A percentile compares a stretch with the other conserved stretches of the same genome.
These are phyloP conservation scores for Germaria angustata DNA, from an alignment of 2,888 invertebrate species.

Conservation along the genomic window DNA sequence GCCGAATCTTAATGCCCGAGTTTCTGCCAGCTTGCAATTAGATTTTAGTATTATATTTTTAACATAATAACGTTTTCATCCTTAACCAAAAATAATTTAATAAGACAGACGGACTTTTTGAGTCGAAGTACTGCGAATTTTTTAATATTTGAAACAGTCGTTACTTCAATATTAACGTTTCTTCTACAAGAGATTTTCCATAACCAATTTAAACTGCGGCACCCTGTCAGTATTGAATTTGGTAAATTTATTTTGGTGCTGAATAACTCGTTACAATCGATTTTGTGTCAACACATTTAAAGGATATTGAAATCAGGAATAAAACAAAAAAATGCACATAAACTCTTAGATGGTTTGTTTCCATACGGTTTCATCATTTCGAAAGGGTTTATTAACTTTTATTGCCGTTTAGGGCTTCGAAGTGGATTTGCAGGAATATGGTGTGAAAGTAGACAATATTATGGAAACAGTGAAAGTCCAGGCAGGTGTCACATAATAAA, in stretches of 20 bases:
- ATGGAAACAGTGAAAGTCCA: constrained; percentile 45
- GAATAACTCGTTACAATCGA: constrained; percentile 32
- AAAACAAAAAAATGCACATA: constrained; percentile 9
- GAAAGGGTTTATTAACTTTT: constrained; percentile 24
- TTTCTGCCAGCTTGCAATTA: too few species aligned
- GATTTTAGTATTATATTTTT: too few species aligned
- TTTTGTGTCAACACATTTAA: constrained; percentile 29
- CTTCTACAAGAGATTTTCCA: neutral
- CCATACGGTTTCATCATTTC: too few species aligned
- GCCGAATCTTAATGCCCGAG: too few species aligned
- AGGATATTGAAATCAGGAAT: constrained; percentile 7
- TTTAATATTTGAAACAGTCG: too few species aligned
- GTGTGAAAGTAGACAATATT: neutral
- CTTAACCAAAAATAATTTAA: too few species aligned
- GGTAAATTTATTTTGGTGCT: constrained; percentile 18
- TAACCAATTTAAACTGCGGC: neutral
- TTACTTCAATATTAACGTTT: too few species aligned
- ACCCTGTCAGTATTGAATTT: neutral
- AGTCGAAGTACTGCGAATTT: too few species aligned
- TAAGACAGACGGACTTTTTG: too few species aligned
- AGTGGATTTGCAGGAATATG: neutral
- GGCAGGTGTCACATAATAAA: constrained; percentile 54
- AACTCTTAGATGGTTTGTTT: too few species aligned
- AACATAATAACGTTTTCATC: too few species aligned
- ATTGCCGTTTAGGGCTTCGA: constrained; percentile 27